These are phyloP conservation scores for Spicauda simplicius DNA, from an alignment of 2,888 invertebrate species.

Conservation along the genomic window DNA sequence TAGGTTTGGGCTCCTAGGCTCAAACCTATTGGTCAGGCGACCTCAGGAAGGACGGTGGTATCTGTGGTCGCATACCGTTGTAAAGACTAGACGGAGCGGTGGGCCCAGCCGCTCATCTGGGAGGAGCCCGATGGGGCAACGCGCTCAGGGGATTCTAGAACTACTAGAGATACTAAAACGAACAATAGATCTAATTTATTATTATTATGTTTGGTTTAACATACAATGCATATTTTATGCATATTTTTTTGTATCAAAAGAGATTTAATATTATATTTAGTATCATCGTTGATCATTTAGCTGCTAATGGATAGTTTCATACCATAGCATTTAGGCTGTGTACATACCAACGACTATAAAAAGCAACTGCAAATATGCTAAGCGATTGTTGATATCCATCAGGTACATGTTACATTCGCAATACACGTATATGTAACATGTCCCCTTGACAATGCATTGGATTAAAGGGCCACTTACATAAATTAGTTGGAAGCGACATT, in stretches of 20 bases:
- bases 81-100: too few relatives aligned
- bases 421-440: constrained; percentile 34
- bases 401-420: constrained; percentile 42
- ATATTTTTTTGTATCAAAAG: not conserved
- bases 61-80: too few relatives aligned
- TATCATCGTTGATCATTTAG: not conserved
- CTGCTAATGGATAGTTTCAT: not conserved
- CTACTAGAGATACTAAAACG: too few relatives aligned
- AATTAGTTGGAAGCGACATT: constrained; percentile 1
- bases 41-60: too few relatives aligned
- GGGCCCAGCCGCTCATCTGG: too few relatives aligned
- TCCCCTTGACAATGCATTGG: constrained; percentile 30
- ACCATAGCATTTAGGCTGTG: constrained; percentile 50
- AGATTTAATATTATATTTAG: not conserved
- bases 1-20: too few relatives aligned
- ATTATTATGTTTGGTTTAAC: too few relatives aligned
- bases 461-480: constrained; percentile 13
- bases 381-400: constrained; percentile 78
- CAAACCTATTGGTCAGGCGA: too few relatives aligned
- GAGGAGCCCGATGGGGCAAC: too few relatives aligned
- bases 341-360: constrained; percentile 66
- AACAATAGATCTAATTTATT: too few relatives aligned
- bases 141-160: too few relatives aligned
- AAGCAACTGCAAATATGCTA: constrained; percentile 78
- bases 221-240: not conserved